These are phyloP conservation scores for Augochlorella aurata DNA, from an alignment of 2,888 invertebrate species.

Conservation along the genomic window DNA sequence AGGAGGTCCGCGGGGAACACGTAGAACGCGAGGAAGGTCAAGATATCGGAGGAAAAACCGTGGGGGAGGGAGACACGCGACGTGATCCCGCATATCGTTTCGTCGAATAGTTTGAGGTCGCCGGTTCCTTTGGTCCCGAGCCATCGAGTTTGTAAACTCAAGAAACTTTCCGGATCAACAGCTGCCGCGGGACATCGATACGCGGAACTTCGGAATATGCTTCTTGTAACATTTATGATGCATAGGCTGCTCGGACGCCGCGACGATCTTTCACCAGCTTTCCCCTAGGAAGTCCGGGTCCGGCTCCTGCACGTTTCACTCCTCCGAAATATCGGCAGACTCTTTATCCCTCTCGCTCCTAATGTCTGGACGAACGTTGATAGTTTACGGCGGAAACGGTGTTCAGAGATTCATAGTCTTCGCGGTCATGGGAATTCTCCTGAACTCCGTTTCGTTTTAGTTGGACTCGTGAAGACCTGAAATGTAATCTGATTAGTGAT, in stretches of 20 bases:
- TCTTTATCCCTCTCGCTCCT: too few relatives aligned
- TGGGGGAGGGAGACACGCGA: conserved; percentile 8
- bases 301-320: neutral
- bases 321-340: neutral
- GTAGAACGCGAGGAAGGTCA: conserved; percentile 47
- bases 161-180: conserved; percentile 57
- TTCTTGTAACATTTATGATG: conserved; percentile 49
- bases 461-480: too few relatives aligned
- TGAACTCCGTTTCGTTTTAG: too few relatives aligned
- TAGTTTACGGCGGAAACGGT: too few relatives aligned
- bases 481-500: too few relatives aligned
- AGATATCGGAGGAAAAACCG: conserved; percentile 36
- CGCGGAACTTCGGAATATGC: conserved; percentile 42
- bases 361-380: too few relatives aligned
- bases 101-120: conserved; percentile 52
- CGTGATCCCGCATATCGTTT: conserved; percentile 57
- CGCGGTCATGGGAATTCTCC: too few relatives aligned
- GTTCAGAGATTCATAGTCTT: too few relatives aligned
- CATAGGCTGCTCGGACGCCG: conserved; percentile 10
- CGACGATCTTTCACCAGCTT: neutral
- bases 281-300: neutral
- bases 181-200: conserved; percentile 44
- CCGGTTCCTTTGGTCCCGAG: conserved; percentile 54
- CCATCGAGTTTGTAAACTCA: conserved; percentile 61
- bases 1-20: neutral